Evolutionary conservation across 1,140 invertebrate species (phyloP).

Genomic region (Microvelia longipes): DNA sequence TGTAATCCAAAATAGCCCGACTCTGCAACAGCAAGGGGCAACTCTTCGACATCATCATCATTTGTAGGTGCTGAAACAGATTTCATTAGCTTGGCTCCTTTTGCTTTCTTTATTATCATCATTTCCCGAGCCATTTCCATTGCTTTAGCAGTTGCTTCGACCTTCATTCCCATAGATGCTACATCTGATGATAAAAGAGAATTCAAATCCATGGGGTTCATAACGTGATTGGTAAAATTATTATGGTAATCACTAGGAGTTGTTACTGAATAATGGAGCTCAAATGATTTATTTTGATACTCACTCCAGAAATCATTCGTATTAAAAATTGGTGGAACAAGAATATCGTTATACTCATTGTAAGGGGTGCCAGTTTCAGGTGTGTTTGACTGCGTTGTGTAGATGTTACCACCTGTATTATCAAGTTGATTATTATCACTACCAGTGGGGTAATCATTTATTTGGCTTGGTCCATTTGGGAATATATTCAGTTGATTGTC

Average conservation of each 20-base stretch:
- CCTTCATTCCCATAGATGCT: constrained; percentile 12
- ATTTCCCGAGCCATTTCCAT: constrained; percentile 2
- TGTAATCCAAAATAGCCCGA: background rate
- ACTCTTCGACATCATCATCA: background rate
- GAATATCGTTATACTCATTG: background rate
- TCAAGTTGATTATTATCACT: too few species aligned
- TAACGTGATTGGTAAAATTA: background rate
- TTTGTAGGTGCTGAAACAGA: background rate
- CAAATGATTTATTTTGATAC: constrained; percentile 3
- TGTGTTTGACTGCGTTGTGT: too few species aligned
- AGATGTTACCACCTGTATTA: too few species aligned
- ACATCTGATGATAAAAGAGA: constrained; percentile 10
- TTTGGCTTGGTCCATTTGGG: too few species aligned
- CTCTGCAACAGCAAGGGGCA: background rate
- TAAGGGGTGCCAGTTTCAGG: background rate
- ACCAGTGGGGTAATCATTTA: too few species aligned
- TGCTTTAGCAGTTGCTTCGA: constrained; percentile 7
- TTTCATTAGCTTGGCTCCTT: background rate
- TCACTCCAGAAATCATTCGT: background rate
- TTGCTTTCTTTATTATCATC: background rate
- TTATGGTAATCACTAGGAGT: background rate
- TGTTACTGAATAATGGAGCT: background rate
- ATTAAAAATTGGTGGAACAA: background rate
- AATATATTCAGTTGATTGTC: too few species aligned
- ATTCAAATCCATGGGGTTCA: background rate